Evolutionary conservation across 2,797 vertebrate genomes (phyloP), one percentile per base, ranked within the genome.

Genomic region (Peromyscus eremicus): DNA sequence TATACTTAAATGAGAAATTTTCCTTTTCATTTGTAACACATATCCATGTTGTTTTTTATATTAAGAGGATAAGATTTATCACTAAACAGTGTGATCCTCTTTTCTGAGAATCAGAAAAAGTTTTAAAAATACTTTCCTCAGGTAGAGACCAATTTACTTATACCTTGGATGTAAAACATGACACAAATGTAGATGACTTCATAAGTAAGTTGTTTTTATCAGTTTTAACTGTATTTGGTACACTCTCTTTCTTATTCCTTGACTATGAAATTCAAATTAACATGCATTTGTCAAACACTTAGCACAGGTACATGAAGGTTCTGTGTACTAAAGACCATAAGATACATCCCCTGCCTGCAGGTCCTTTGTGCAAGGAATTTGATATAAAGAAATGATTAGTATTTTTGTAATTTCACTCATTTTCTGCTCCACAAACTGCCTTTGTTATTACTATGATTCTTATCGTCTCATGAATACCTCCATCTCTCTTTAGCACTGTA

Each of bases 401-500:
- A 40, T 11, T 93, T 91, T 93, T 97, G 40, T 82, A 66, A 94
- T 92, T 95, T 92, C 5, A n/a, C 66, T 75, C 70, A 37, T 75
- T 95, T 96, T 94, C 64, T 96, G 19, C 64, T 96, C 37, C 76
- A 66, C 76, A 92, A 96, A 88, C 25, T 93, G 23, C 73, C 27
- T 12, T n/a, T 89, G 14, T 97, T 94, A n/a, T 55, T 91, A 92
- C 34, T 79, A 43, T 94, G 94, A 57, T 43, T 91, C 87, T 40
- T 57, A 81, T 93, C 52, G 68, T 90, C 62, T 94, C 64, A 76
- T 46, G 55, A 89, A 76, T 89, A 66, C n/a, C 49, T 10, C 94
- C 49, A n/a, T 94, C 94, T 94, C 49, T 43, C 12, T 84, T 89
- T 62, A 93, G 40, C n/a, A 84, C n/a, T 90, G 6, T 40, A 49